phyloP scores from a whole-genome alignment of 2,113 vertebrate species.

The Eubucco bourcierii region DNA sequence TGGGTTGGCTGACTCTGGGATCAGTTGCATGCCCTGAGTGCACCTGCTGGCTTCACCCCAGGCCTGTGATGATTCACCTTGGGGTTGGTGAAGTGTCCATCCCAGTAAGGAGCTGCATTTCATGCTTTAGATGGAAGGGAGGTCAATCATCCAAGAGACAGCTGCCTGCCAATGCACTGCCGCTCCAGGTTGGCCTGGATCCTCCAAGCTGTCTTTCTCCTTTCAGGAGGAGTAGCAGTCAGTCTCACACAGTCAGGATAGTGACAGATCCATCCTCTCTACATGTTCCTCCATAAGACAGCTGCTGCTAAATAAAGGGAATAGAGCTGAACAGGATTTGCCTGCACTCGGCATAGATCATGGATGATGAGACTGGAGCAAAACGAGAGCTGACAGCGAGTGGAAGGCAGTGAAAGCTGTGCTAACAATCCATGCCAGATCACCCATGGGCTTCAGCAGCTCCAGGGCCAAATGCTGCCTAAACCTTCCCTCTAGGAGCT shows the following conservation, averaged over 20 bases:
- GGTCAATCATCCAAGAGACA: background rate
- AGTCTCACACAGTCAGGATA: background rate
- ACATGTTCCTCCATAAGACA: background rate
- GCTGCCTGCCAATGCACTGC: rapidly evolving
- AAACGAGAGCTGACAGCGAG: background rate
- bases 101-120: background rate
- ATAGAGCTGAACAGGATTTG: background rate
- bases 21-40: background rate
- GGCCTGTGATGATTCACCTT: background rate
- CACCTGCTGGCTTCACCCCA: background rate
- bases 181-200: background rate
- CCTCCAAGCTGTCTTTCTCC: background rate
- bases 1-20: background rate
- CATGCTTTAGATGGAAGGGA: background rate
- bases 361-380: background rate
- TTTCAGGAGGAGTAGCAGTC: background rate
- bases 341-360: background rate
- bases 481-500: background rate
- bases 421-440: background rate
- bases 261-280: conserved; percentile 21
- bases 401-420: background rate
- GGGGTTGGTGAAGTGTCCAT: background rate
- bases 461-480: background rate
- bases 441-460: background rate
- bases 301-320: conserved; percentile 18